phyloP scores from a whole-genome alignment of 2,797 vertebrate species.

The Gymnopithys bicolor region DNA sequence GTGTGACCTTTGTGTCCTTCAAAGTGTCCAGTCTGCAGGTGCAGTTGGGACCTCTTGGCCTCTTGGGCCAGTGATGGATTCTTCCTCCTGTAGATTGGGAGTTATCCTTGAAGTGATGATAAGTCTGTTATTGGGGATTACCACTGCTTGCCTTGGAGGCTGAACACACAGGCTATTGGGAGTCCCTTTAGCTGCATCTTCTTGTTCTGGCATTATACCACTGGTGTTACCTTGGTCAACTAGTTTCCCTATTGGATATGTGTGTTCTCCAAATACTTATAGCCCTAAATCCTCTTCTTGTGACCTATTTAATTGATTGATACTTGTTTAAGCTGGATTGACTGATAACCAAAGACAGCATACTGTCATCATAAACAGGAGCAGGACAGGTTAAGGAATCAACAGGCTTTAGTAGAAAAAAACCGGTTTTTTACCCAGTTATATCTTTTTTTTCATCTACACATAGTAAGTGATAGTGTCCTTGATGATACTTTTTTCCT shows the following conservation, averaged over 20 bases:
- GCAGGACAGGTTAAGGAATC: neutral
- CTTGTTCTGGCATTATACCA: neutral
- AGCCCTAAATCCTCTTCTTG: neutral
- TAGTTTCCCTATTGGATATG: neutral
- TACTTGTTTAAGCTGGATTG: neutral
- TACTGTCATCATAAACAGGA: neutral
- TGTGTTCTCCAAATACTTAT: neutral
- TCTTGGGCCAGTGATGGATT: neutral
- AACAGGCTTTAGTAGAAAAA: neutral
- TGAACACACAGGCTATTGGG: neutral
- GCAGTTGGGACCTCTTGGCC: neutral
- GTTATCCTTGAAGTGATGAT: neutral
- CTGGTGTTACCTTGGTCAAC: neutral
- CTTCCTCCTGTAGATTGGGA: neutral
- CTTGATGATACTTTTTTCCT: neutral
- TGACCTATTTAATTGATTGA: neutral
- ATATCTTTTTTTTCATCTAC: neutral
- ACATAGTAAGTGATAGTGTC: neutral
- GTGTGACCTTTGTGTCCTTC: neutral
- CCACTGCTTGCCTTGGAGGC: neutral
- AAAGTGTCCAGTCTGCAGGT: neutral
- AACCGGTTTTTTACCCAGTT: neutral
- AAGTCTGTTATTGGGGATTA: neutral
- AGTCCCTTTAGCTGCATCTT: neutral
- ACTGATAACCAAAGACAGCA: neutral